Evolutionary conservation across 2,113 vertebrate species (phyloP).

Genomic region (rabbit (Oryctolagus cuniculus)): DNA sequence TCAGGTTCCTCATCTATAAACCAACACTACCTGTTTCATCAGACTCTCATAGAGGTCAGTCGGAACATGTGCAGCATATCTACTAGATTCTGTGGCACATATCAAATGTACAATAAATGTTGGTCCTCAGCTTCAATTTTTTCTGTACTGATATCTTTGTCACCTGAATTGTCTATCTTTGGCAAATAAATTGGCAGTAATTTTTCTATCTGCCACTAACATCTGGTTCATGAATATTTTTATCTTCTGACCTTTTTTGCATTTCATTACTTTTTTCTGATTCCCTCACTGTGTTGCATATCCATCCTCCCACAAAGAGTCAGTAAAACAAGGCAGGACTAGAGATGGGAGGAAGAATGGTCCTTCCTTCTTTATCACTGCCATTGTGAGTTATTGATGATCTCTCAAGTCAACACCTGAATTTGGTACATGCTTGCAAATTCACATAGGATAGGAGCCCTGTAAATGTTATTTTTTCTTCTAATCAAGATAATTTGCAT

Average conservation of each 20-base stretch:
- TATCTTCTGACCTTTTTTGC: background rate
- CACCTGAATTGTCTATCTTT: background rate
- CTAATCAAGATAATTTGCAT: constrained; percentile 58
- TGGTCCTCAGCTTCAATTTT: background rate
- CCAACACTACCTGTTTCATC: background rate
- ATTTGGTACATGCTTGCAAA: constrained; percentile 36
- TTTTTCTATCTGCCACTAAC: background rate
- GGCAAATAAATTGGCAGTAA: background rate
- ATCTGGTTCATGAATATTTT: constrained; percentile 37
- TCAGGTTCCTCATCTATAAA: background rate
- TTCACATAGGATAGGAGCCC: constrained; percentile 12
- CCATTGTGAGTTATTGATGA: background rate
- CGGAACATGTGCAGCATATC: background rate
- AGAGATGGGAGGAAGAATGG: background rate
- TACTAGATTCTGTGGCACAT: background rate
- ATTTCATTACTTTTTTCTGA: constrained; percentile 53
- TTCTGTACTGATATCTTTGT: background rate
- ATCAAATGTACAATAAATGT: background rate
- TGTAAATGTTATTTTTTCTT: constrained; percentile 51
- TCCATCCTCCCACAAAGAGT: background rate
- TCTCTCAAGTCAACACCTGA: background rate
- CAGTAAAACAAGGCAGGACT: background rate
- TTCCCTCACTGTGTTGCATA: background rate
- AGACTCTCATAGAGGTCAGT: background rate
- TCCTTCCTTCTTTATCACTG: background rate